Evolutionary conservation across 1,140 invertebrate genomes (phyloP), one percentile per base, ranked within the genome.

Genomic region (Adelges cooleyi): DNA sequence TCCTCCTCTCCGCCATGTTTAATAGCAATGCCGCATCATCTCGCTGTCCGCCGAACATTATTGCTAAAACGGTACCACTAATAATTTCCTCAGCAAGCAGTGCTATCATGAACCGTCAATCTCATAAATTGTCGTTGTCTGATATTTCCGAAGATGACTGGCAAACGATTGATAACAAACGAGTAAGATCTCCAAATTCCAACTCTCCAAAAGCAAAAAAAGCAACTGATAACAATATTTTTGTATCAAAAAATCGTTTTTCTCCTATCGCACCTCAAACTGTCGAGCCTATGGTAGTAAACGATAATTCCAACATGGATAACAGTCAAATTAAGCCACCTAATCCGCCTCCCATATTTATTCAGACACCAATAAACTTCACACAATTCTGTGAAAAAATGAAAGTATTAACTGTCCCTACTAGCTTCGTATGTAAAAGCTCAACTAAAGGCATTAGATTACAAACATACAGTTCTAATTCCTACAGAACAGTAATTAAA

Each of bases 401-500:
- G 2, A 50, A 29, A 50, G n/a, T 18, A 48, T 50, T 13, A 27
- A 50, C 22, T 23, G 3, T 5, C n/a, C 10, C 11, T 0, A 25
- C 23, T 10, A n/a, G 15, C 18, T 50, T 50, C 3, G 25, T 15
- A 25, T 29, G 15, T 5, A 50, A 50, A 6, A 50, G 0, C 3
- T 38, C 51, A 15, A 22, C 33, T 33, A 53, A 53, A 38, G 51
- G 29, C 18, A 2, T 66, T 22, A 66, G 27, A 51, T 25, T 66
- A 23, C 36, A 53, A 38, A 27, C 50, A 9, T 52, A 52, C 20
- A 51, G 11, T 17, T n/a, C 50, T 2, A 17, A 66, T 8, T 36
- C 46, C 20, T 66, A 66, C 36, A 52, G 49, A 66, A 18, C 49
- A 29, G 46, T 66, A 27, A 22, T 66, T 4, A 33, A 15, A 36